These are phyloP conservation scores for Pyrgus malvae DNA, from an alignment of 2,888 invertebrate species.

Conservation along the genomic window DNA sequence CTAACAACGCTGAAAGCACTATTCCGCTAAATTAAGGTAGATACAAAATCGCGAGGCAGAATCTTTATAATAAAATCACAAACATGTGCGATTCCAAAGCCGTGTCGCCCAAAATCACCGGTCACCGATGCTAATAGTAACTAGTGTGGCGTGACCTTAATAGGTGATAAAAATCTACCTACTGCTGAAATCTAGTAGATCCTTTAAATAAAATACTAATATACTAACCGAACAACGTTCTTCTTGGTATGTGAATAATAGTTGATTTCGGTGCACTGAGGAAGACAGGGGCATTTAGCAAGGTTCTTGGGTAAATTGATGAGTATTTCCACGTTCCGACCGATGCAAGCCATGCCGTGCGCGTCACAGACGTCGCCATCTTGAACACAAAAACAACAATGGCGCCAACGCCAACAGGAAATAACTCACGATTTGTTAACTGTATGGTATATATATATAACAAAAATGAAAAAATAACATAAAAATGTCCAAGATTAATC, in stretches of 20 bases:
- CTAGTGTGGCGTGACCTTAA: too few relatives aligned
- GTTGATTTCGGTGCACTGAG: conserved; percentile 76
- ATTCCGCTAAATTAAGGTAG: too few relatives aligned
- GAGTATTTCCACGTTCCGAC: conserved; percentile 73
- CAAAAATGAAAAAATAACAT: neutral
- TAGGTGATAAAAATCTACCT: too few relatives aligned
- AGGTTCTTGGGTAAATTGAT: conserved; percentile 75
- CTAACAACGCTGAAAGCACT: too few relatives aligned
- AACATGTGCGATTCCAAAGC: too few relatives aligned
- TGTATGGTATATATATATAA: too few relatives aligned
- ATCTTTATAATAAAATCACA: too few relatives aligned
- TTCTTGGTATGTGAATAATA: conserved; percentile 76
- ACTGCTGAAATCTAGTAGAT: too few relatives aligned
- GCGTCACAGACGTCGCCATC: conserved; percentile 77
- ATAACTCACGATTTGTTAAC: neutral
- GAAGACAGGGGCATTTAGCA: conserved; percentile 73
- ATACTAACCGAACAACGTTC: conserved; percentile 67
- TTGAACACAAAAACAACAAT: conserved; percentile 37
- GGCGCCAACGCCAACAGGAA: neutral
- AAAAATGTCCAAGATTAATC: neutral
- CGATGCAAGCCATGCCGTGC: conserved; percentile 79
- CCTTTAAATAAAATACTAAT: too few relatives aligned
- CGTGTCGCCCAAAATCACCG: too few relatives aligned
- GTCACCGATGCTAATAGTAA: too few relatives aligned
- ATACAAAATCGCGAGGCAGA: too few relatives aligned